Percentiles rank a stretch among this genome's conserved stretches.
Evolutionary conservation across 2,888 invertebrate genomes (phyloP).

Genomic region (Catocala sponsa): DNA sequence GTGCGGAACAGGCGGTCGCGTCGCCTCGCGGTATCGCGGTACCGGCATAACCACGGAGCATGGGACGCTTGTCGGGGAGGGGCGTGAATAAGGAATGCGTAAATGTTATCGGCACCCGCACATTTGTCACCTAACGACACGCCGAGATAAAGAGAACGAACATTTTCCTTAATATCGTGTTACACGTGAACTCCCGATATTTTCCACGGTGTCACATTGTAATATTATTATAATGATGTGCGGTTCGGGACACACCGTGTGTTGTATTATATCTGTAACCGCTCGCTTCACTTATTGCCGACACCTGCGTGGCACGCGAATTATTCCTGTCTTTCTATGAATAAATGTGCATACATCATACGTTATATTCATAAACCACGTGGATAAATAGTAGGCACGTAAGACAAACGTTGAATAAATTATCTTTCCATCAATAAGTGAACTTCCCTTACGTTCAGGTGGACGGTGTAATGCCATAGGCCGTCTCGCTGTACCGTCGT

Average conservation of each 20-base stretch:
- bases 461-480: too few relatives aligned
- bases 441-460: too few relatives aligned
- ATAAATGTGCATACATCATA: conserved; percentile 3
- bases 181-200: conserved; percentile 9
- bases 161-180: conserved; percentile 16
- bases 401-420: too few relatives aligned
- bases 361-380: not conserved
- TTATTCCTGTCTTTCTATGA: not conserved
- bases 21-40: not conserved
- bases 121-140: conserved; percentile 39
- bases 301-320: too few relatives aligned
- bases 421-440: too few relatives aligned
- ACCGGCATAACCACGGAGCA: not conserved
- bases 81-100: conserved; percentile 7
- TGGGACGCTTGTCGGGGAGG: not conserved
- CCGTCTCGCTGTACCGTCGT: too few relatives aligned
- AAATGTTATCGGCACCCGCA: conserved; percentile 19
- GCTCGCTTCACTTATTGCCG: too few relatives aligned
- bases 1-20: not conserved
- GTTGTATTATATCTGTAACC: too few relatives aligned
- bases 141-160: conserved; percentile 22
- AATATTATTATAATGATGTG: conserved; percentile 10
- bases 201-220: conserved; percentile 5
- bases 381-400: too few relatives aligned
- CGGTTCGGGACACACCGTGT: too few relatives aligned